phyloP scores from a whole-genome alignment of 2,888 invertebrate species.

The Sinohyriopsis cumingii region DNA sequence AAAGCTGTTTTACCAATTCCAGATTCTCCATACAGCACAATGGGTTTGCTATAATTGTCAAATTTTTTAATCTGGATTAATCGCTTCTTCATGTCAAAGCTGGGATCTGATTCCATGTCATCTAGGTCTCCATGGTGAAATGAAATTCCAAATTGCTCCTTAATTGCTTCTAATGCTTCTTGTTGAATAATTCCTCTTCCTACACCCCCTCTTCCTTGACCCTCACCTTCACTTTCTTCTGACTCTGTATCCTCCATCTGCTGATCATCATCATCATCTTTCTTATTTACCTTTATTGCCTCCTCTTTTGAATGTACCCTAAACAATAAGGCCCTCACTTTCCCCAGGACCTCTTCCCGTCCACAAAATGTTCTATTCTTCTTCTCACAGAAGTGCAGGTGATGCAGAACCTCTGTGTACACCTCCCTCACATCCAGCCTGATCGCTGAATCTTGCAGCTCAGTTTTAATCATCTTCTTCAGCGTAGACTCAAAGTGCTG shows the following conservation, averaged over 20 bases:
- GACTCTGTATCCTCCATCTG: constrained; percentile 6
- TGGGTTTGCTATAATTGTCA: constrained; percentile 36
- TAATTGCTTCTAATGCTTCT: constrained; percentile 5
- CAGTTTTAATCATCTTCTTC: constrained; percentile 43
- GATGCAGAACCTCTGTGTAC: constrained; percentile 51
- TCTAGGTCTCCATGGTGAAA: constrained; percentile 17
- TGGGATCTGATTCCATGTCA: constrained; percentile 41
- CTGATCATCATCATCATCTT: constrained; percentile 5
- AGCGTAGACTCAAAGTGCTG: constrained; percentile 42
- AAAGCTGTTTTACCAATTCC: constrained; percentile 64
- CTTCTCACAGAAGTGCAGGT: constrained; percentile 40
- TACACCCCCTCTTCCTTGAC: constrained; percentile 1
- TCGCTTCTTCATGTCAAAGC: constrained; percentile 23
- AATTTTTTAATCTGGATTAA: constrained; percentile 22
- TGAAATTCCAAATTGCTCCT: constrained; percentile 8
- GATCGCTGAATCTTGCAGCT: constrained; percentile 14
- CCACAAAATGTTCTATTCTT: constrained; percentile 51
- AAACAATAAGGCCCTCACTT: constrained; percentile 22
- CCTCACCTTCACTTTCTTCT: constrained; percentile 2
- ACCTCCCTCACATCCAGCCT: constrained; percentile 21
- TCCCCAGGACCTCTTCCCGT: constrained; percentile 34
- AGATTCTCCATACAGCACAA: constrained; percentile 55
- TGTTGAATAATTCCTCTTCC: constrained; percentile 7
- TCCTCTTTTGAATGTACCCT: constrained; percentile 6
- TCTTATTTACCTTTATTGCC: constrained; percentile 6